Evolutionary conservation across 2,888 invertebrate genomes (phyloP), one percentile per base, ranked within the genome.

Genomic region (Macaria notata): DNA sequence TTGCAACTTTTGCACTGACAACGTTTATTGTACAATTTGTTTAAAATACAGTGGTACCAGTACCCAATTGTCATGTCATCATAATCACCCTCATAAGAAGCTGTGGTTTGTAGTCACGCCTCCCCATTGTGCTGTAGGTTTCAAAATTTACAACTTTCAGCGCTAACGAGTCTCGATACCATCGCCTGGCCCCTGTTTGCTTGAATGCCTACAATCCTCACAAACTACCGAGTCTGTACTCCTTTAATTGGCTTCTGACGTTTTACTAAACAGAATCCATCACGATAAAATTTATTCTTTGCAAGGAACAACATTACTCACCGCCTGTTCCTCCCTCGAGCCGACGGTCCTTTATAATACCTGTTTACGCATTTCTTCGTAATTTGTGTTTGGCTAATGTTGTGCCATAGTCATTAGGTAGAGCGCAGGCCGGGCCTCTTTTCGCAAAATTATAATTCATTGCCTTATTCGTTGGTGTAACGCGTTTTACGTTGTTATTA

Each of bases 331-430:
- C 39, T 49, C 45, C 58, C 69, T 66, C 78, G 81, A 79, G 74
- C 75, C 76, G 69, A 73, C 77, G 79, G 78, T 79, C 83, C 81
- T 70, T 81, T 83, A 72, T 84, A 80, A 83, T 86, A 84, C 85
- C 81, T 86, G 83, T 85, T 88, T 87, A 84, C 84, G 81, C 81
- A 79, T 84, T 84, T 84, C 81, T 79, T 80, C 76, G 81, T 83
- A 86, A 88, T 88, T 88, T 86, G 83, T 84, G 82, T 86, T 83
- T 78, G 81, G 82, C 79, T 87, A 88, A 88, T 86, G 88, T 86
- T 86, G 73, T 79, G 77, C 78, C 78, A 73, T 79, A 80, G 83
- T 81, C 86, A 82, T 89, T 88, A 87, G 77, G 61, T 49, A 83
- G 74, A 77, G 73, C 71, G 75, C 70, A 72, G 79, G 76, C 75